Percentiles rank a stretch among this genome's conserved stretches.
phyloP scores from a whole-genome alignment of 2,113 vertebrate species.

The Seriola aureovittata region DNA sequence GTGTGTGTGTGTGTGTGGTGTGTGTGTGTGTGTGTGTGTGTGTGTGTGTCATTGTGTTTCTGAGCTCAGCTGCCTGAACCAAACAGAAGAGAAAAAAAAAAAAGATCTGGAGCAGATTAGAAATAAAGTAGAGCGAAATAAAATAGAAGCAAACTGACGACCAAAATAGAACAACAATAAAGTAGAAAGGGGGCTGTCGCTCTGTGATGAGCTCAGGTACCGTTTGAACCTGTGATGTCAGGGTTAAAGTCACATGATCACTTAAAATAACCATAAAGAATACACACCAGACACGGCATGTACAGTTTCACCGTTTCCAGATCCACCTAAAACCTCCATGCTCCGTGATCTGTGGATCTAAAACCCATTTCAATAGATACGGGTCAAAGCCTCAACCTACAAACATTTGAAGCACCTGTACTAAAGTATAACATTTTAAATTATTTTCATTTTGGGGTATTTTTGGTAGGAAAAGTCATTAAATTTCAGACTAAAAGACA shows the following conservation, averaged over 20 bases:
- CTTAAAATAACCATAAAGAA: background rate
- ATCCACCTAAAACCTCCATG: no score
- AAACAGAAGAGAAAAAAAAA: conserved; percentile 9
- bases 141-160: conserved; percentile 31
- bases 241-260: background rate
- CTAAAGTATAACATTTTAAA: no score
- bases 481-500: no score
- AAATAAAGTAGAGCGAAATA: conserved; percentile 11
- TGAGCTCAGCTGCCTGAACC: conserved; percentile 52
- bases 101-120: conserved; percentile 62
- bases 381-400: no score
- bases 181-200: background rate
- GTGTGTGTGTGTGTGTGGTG: conserved; percentile 36
- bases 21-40: conserved; percentile 49
- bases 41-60: conserved; percentile 46
- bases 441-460: no score
- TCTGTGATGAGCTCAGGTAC: background rate
- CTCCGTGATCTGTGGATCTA: no score
- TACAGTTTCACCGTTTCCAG: no score
- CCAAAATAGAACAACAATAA: background rate
- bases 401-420: no score
- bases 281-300: no score
- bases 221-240: background rate
- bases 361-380: no score
- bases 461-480: no score